Conservation (phyloP, 2,888 invertebrate genomes). For the Dichetophora obliterata region DNA sequence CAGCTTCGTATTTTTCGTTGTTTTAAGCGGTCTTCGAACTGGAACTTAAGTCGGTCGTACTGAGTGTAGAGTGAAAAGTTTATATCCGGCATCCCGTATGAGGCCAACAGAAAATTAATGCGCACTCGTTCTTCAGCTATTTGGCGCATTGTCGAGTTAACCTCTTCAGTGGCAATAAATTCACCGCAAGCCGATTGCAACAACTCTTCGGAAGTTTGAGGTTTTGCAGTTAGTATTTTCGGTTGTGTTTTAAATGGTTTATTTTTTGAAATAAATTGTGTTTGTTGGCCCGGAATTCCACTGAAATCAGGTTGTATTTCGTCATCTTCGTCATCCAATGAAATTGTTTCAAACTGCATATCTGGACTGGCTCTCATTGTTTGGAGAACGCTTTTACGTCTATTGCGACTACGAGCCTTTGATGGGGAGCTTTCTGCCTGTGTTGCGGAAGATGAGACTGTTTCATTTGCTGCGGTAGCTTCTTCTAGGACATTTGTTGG, state of each 20-base stretch:
- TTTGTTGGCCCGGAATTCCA: neutral
- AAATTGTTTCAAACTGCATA: constrained; percentile 51
- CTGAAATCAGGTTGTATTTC: neutral
- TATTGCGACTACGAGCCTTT: constrained; percentile 40
- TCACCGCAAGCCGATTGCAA: constrained; percentile 37
- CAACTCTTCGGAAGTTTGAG: constrained; percentile 19
- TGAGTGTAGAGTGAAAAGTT: constrained; percentile 48
- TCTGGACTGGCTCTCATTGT: constrained; percentile 47
- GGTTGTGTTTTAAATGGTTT: constrained; percentile 42
- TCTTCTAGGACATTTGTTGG: neutral
- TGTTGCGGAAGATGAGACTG: too few species aligned
- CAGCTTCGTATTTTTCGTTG: constrained; percentile 44
- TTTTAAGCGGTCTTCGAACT: constrained; percentile 49
- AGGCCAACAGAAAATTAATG: constrained; percentile 48
- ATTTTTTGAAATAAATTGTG: neutral
- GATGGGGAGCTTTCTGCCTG: neutral
- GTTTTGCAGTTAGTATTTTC: constrained; percentile 40
- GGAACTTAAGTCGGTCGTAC: constrained; percentile 47
- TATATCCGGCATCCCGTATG: constrained; percentile 51
- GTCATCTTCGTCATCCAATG: constrained; percentile 49
- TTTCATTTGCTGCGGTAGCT: neutral
- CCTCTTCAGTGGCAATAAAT: constrained; percentile 40
- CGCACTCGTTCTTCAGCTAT: constrained; percentile 51
- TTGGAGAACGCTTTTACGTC: constrained; percentile 50
- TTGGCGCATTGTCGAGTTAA: constrained; percentile 33